These are phyloP conservation scores for Gambusia yucatana DNA, from an alignment of 2,797 vertebrate genomes.

Conservation along the genomic window DNA sequence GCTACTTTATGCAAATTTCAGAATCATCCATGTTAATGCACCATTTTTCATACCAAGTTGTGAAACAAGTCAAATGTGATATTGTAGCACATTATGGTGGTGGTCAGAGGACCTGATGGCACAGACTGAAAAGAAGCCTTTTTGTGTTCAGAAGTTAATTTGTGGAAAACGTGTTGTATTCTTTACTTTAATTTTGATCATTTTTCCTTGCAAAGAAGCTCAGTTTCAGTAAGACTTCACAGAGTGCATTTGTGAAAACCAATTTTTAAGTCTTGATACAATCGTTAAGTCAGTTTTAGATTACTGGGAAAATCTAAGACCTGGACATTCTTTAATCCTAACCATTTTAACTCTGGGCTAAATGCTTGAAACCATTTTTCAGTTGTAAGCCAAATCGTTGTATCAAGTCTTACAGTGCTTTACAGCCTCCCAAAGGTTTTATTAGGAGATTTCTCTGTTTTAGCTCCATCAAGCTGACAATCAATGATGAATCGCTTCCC, in stretches of 20 bases:
- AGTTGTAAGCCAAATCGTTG: background rate
- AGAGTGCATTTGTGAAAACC: background rate
- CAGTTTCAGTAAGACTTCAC: background rate
- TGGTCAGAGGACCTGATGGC: too few relatives aligned
- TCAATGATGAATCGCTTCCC: background rate
- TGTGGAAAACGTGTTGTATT: background rate
- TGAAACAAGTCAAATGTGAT: constrained; percentile 7
- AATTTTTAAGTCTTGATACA: background rate
- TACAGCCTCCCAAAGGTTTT: background rate
- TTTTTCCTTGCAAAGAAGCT: background rate
- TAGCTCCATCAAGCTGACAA: background rate
- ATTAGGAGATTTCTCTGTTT: background rate
- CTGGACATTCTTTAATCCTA: background rate
- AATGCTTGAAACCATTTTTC: background rate
- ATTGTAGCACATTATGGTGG: background rate
- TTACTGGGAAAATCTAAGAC: background rate
- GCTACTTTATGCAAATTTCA: constrained; percentile 32
- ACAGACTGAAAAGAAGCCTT: too few relatives aligned
- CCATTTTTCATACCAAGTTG: constrained; percentile 8
- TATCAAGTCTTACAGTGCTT: background rate
- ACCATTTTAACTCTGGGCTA: background rate
- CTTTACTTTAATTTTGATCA: background rate
- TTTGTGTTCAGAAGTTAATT: background rate
- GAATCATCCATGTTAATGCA: constrained; percentile 20
- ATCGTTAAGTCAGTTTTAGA: background rate